Evolutionary conservation across 1,140 invertebrate genomes (phyloP).

Genomic region (Cecropterus lyciades): DNA sequence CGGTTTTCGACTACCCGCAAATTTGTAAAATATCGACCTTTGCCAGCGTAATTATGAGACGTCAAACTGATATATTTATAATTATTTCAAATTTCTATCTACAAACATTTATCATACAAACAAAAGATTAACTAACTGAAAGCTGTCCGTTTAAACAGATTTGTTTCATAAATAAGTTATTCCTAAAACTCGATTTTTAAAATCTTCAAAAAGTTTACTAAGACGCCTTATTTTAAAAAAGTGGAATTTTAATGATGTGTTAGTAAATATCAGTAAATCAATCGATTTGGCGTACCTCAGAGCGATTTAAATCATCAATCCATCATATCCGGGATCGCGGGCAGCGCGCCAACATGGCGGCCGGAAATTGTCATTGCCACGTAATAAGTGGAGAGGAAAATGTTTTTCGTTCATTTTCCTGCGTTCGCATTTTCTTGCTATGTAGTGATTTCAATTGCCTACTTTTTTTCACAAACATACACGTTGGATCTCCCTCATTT

Average conservation of each 20-base stretch:
- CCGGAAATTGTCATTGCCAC: slow-evolving; percentile 56
- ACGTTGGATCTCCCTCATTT: neutral
- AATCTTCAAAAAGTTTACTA: too few species aligned
- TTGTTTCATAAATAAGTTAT: too few species aligned
- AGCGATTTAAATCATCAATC: slow-evolving; percentile 52
- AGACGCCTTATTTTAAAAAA: too few species aligned
- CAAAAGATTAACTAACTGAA: too few species aligned
- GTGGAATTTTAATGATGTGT: too few species aligned
- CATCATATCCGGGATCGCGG: slow-evolving; percentile 60
- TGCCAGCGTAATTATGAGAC: neutral
- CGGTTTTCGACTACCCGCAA: slow-evolving; percentile 25
- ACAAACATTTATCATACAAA: too few species aligned
- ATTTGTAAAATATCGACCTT: slow-evolving; percentile 28
- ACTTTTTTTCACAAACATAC: neutral
- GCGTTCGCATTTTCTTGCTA: slow-evolving; percentile 20
- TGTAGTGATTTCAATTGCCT: slow-evolving; percentile 3
- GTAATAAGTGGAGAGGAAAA: slow-evolving; percentile 45
- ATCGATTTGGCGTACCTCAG: slow-evolving; percentile 31
- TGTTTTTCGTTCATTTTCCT: slow-evolving; percentile 30
- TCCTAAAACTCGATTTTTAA: too few species aligned
- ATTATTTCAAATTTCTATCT: neutral
- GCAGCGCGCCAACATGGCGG: slow-evolving; percentile 56
- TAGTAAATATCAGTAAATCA: slow-evolving; percentile 9
- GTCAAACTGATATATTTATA: neutral
- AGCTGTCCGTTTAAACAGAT: too few species aligned